Conservation (phyloP, 2,888 invertebrate species). For the Saturnia japonica region DNA sequence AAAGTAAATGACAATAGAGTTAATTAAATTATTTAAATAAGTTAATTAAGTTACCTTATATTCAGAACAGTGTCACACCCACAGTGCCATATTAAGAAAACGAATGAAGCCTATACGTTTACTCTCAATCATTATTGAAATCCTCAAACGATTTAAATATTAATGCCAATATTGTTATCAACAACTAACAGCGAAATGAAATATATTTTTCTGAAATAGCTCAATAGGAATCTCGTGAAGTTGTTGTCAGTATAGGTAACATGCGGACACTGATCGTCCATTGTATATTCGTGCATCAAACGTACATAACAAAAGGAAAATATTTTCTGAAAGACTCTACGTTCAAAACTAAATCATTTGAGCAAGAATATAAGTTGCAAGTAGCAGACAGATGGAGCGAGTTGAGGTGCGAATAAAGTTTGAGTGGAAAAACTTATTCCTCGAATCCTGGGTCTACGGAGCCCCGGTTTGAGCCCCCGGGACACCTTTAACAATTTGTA, state of each 20-base stretch:
- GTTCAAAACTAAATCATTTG: constrained; percentile 78
- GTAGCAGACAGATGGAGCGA: constrained; percentile 63
- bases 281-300: constrained; percentile 71
- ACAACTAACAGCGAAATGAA: neutral
- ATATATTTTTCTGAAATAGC: constrained; percentile 31
- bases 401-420: constrained; percentile 79
- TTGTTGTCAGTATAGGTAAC: constrained; percentile 45
- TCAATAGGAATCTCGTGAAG: constrained; percentile 42
- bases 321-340: constrained; percentile 73
- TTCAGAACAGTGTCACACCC: neutral
- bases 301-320: constrained; percentile 70
- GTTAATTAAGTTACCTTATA: too few species aligned
- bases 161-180: neutral
- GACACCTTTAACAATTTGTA: constrained; percentile 78
- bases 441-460: constrained; percentile 61
- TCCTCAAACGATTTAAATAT: neutral
- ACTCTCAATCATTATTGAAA: neutral
- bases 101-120: neutral
- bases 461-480: constrained; percentile 65
- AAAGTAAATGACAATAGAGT: neutral
- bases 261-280: constrained; percentile 40
- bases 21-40: too few species aligned
- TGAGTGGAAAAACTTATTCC: constrained; percentile 79
- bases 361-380: constrained; percentile 76
- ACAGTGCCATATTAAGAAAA: neutral